Evolutionary conservation across 1,140 invertebrate species (phyloP).

Genomic region (Chironomus striatipennis): DNA sequence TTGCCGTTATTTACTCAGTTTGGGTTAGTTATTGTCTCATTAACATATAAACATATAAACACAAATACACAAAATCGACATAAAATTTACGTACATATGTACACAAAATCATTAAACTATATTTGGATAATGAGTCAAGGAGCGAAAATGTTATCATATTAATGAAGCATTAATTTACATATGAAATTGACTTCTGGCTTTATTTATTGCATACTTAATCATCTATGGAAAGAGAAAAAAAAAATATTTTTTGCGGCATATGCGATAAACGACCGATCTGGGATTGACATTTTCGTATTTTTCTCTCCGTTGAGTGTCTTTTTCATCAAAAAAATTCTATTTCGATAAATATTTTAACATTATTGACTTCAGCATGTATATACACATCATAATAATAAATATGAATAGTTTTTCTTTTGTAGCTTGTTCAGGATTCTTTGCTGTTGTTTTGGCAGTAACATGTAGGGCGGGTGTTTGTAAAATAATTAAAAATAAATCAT

Average conservation of each 20-base stretch:
- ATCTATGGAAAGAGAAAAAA: not conserved
- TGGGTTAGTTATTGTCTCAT: too few species aligned
- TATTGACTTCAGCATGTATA: not conserved
- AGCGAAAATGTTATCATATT: not conserved
- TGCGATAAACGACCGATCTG: constrained; percentile 11
- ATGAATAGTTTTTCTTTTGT: too few species aligned
- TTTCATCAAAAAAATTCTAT: not conserved
- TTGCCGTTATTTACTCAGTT: too few species aligned
- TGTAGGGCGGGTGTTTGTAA: too few species aligned
- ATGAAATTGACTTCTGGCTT: constrained; percentile 7
- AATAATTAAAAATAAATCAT: not conserved
- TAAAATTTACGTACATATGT: too few species aligned
- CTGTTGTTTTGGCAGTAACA: too few species aligned
- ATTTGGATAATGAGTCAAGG: not conserved
- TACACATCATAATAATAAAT: not conserved
- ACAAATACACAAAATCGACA: too few species aligned
- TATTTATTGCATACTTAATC: constrained; percentile 14
- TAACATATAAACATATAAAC: too few species aligned
- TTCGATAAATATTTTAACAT: constrained; percentile 2
- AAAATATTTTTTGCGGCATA: constrained; percentile 2
- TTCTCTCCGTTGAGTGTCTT: not conserved
- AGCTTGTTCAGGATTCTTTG: too few species aligned
- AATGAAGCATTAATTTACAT: constrained; percentile 14
- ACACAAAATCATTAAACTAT: too few species aligned
- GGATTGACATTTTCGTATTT: not conserved